phyloP scores from a whole-genome alignment of 2,888 invertebrate species.

The Clitarchus hookeri region DNA sequence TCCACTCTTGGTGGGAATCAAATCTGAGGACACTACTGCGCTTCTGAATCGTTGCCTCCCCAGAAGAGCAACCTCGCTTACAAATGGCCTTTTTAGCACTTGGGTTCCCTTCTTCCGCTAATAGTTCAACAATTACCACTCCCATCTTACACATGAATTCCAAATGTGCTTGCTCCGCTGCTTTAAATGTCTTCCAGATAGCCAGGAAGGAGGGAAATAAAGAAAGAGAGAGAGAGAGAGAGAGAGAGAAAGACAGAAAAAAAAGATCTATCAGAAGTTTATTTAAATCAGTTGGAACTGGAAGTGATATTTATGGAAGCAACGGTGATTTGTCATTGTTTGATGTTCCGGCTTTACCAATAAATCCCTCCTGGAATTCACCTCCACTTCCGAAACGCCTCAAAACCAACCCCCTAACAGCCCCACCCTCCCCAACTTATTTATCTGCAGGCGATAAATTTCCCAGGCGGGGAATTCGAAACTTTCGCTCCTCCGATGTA shows the following conservation, averaged over 20 bases:
- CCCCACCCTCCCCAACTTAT: background rate
- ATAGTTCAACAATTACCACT: background rate
- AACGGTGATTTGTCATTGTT: background rate
- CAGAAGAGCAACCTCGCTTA: background rate
- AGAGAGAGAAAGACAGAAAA: no score
- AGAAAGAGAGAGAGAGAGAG: no score
- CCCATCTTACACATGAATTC: no score
- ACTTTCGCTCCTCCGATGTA: background rate
- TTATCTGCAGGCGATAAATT: slow-evolving; percentile 8
- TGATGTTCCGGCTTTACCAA: background rate
- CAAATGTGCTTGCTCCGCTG: no score
- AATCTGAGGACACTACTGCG: background rate
- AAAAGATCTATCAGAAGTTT: background rate
- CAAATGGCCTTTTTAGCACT: background rate
- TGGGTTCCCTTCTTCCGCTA: background rate
- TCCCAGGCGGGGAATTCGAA: slow-evolving; percentile 14
- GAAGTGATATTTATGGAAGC: background rate
- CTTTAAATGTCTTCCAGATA: background rate
- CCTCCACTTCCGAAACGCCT: background rate
- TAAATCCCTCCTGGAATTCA: slow-evolving; percentile 14
- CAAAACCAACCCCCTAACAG: background rate
- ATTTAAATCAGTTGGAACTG: background rate
- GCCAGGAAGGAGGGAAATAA: background rate
- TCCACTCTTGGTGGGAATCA: background rate
- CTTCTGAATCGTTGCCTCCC: no score